Evolutionary conservation across 2,888 invertebrate species (phyloP).

Genomic region (Lithophane socia): DNA sequence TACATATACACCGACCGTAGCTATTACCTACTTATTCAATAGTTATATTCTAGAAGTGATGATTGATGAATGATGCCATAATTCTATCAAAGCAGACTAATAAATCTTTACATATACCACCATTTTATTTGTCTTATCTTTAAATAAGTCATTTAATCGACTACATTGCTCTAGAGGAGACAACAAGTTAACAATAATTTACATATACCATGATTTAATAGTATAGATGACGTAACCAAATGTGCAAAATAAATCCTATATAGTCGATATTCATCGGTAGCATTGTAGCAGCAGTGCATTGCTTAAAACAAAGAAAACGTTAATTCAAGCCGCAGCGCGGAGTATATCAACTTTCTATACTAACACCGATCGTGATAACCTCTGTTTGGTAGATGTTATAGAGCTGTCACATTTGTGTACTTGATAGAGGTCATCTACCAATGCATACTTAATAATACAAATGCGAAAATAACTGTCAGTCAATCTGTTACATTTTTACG

Average conservation of each 20-base stretch:
- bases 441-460: neutral
- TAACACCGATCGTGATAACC: constrained; percentile 4
- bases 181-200: neutral
- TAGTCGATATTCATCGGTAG: neutral
- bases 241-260: constrained; percentile 12
- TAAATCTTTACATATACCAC: neutral
- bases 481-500: neutral
- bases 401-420: neutral
- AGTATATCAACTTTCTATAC: constrained; percentile 2
- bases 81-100: neutral
- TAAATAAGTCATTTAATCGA: neutral
- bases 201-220: neutral
- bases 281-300: neutral
- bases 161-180: neutral
- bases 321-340: neutral
- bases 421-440: constrained; percentile 2
- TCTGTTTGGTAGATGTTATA: constrained; percentile 1
- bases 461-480: neutral
- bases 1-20: no score
- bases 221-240: constrained; percentile 3
- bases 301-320: constrained; percentile 6
- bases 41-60: neutral
- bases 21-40: neutral
- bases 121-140: neutral
- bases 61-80: neutral